Percentiles rank a stretch among this genome's conserved stretches.
phyloP scores from a whole-genome alignment of 2,888 invertebrate genomes.

The Synergus umbraculus region DNA sequence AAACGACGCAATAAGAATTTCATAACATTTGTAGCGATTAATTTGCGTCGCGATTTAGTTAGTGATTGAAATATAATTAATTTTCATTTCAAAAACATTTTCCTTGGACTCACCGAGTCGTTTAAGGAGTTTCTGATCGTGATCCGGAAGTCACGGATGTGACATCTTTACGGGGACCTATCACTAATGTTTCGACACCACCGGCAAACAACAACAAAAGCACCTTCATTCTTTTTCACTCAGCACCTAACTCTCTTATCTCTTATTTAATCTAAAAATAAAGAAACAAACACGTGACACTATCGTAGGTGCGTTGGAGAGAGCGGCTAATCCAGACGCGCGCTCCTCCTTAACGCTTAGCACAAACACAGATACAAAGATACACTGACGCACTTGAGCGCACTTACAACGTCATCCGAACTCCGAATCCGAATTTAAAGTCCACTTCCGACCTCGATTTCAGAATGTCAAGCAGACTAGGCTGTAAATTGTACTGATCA shows the following conservation, averaged over 20 bases:
- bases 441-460: not conserved
- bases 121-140: not conserved
- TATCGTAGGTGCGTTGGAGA: constrained; percentile 35
- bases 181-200: not conserved
- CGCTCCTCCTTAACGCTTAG: constrained; percentile 54
- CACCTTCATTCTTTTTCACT: constrained; percentile 43
- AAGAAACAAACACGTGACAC: constrained; percentile 33
- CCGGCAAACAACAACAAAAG: not conserved
- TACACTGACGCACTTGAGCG: not conserved
- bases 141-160: not conserved
- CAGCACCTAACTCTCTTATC: not conserved
- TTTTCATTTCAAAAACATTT: not conserved
- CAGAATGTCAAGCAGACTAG: not conserved
- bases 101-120: constrained; percentile 12
- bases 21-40: not conserved
- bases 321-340: constrained; percentile 73
- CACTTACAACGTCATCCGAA: not conserved
- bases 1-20: not conserved
- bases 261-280: not conserved
- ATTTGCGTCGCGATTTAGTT: not conserved
- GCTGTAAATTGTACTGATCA: not conserved
- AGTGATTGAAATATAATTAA: not conserved
- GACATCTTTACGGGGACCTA: not conserved
- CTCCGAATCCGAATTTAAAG: not conserved
- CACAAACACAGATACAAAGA: constrained; percentile 27